Base-by-base conservation (phyloP, 2,888 invertebrate genomes). In the Harpagoxenus sublaevis region DNA sequence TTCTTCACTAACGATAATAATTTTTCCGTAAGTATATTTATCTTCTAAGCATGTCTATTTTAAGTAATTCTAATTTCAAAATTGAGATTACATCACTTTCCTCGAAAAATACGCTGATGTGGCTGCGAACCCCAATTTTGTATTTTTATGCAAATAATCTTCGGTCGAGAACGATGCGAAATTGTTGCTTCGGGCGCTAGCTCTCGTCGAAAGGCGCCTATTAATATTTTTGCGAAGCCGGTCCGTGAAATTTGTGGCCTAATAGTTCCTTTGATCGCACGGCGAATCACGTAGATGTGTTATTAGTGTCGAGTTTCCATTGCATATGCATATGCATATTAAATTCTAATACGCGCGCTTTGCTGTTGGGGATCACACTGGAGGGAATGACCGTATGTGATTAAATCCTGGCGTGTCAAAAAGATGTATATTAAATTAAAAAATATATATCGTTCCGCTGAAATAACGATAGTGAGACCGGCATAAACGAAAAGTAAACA, bases 211-310 rank as follows among this genome's bases (percentile, higher is more conserved):
- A 31, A 60, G 18, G 57, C 51, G 45, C 18, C 45, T 71, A 62
- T 86, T 84, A 85, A 84, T 48, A 15, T 48, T 48, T 48, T 63
- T 71, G 65, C 71, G 48, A 71, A 77, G 71, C 35, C 66, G 77
- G 55, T 63, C 75, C 89, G 87, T 74, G 84, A 86, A 86, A 86
- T 89, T 75, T 82, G 78, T 39, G 51, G 10, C 53, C 55, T 77
- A 53, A 48, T 51, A 71, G 48, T 65, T 71, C 55, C 84, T 89
- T 89, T 89, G 87, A 87, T 86, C 73, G 53, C 31, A 42, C 65
- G 71, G 51, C 81, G 60, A 77, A 71, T 84, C 83, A 57, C 77
- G 55, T 51, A 62, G 55, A 51, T 78, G 83, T 70, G 81, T 77
- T 84, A 85, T 88, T 88, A 88, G 85, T 84, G 53, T 55, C 35